Base-by-base conservation (phyloP, 2,888 invertebrate genomes). In the Tubiluchus corallicola region DNA sequence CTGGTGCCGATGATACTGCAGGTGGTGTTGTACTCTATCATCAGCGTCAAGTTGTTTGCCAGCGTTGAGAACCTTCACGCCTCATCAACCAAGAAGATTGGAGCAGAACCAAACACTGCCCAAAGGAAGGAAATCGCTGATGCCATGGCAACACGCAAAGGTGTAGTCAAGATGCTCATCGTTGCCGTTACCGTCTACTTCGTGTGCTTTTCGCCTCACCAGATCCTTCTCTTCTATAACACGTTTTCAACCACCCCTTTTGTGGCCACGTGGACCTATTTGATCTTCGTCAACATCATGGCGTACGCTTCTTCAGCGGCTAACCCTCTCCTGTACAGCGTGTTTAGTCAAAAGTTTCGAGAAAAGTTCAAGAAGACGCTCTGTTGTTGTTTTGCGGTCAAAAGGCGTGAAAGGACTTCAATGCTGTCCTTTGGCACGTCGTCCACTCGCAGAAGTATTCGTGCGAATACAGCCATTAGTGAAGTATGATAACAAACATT, bases 101-200 rank as follows among this genome's bases (percentile, higher is more conserved):
- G 13, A 39, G 5, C 13, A 9, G n/a, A n/a, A n/a, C n/a, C n/a
- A n/a, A 15, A 16, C 16, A 42, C 45, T 5, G 51, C 52, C 16
- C 55, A 54, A 16, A 54, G 55, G 20, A 55, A 57, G 42, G 53
- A 54, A 39, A 52, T 55, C 15, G 51, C 53, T 3, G 55, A 61
- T 13, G 56, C 61, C 1, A 57, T 61, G 17, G 54, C 54, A 44
- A 58, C 63, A 0, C 45, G 65, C 5, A 57, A 59, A 43, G 62
- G 62, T 3, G 64, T 65, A 20, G 61, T 65, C 13, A 65, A 65
- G 50, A 66, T 66, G 66, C 51, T 66, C 15, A 57, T 62, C 5
- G 59, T 63, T 2, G 61, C 63, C 45, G 63, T 65, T 4, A 47
- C 59, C 38, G 57, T 65, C 4, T 65, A 66, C 50, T 60, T 63